phyloP scores from a whole-genome alignment of 2,888 invertebrate genomes.

The Oxyteleia sp. region DNA sequence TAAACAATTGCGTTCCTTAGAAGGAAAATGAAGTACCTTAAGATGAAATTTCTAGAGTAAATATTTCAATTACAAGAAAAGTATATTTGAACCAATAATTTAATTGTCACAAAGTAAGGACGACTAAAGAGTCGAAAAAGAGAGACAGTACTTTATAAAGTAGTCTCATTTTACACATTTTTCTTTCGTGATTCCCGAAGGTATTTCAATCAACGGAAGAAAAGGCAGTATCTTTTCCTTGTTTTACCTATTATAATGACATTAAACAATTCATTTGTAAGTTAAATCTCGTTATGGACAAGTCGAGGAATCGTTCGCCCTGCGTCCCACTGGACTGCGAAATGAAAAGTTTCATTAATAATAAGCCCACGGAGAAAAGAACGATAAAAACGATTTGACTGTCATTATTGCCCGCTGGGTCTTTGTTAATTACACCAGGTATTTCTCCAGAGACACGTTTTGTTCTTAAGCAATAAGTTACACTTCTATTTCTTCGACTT shows the following conservation, averaged over 20 bases:
- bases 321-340: conserved; percentile 32
- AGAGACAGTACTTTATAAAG: too few species aligned
- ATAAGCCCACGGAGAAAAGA: conserved; percentile 58
- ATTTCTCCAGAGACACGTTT: conserved; percentile 73
- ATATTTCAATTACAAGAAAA: too few species aligned
- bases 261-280: conserved; percentile 73
- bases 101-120: too few species aligned
- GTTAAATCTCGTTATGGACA: conserved; percentile 65
- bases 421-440: conserved; percentile 79
- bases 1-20: too few species aligned
- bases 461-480: conserved; percentile 52
- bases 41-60: too few species aligned
- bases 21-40: too few species aligned
- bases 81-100: too few species aligned
- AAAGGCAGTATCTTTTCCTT: conserved; percentile 57
- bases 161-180: conserved; percentile 49
- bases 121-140: too few species aligned
- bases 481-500: conserved; percentile 36
- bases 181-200: conserved; percentile 54
- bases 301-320: conserved; percentile 47
- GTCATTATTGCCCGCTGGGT: conserved; percentile 78
- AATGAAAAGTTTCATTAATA: conserved; percentile 73
- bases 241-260: conserved; percentile 67
- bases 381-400: conserved; percentile 55
- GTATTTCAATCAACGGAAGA: conserved; percentile 61